phyloP scores from a whole-genome alignment of 2,797 vertebrate species.

The Ciconia nigra region DNA sequence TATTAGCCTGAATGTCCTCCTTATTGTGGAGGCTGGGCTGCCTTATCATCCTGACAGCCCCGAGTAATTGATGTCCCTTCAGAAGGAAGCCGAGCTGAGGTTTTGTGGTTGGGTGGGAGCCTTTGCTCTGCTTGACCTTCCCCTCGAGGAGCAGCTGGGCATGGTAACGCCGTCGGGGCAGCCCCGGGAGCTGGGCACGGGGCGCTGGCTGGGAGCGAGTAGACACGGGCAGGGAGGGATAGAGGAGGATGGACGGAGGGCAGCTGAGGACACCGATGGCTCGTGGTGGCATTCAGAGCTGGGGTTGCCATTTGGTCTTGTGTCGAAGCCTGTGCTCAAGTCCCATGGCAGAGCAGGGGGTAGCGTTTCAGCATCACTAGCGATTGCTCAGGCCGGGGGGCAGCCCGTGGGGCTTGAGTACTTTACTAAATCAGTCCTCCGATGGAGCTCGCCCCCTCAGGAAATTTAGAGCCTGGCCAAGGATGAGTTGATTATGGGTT shows the following conservation, averaged over 20 bases:
- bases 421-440: background rate
- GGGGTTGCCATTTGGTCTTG: background rate
- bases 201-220: background rate
- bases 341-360: background rate
- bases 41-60: conserved; percentile 58
- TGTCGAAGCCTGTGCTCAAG: background rate
- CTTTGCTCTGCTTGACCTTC: conserved; percentile 57
- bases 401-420: background rate
- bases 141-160: background rate
- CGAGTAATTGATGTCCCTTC: conserved; percentile 67
- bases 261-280: background rate
- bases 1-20: conserved; percentile 59
- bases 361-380: accelerated
- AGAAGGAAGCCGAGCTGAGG: conserved; percentile 54
- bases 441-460: background rate
- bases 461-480: background rate
- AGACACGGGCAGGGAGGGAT: background rate
- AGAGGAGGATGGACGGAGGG: background rate
- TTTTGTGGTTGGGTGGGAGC: conserved; percentile 57
- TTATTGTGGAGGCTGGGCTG: conserved; percentile 37
- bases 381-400: background rate
- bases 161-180: background rate
- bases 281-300: background rate
- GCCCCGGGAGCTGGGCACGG: background rate
- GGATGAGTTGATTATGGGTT: background rate